phyloP scores from a whole-genome alignment of 1,140 invertebrate genomes.

The Magallana ariakensis region DNA sequence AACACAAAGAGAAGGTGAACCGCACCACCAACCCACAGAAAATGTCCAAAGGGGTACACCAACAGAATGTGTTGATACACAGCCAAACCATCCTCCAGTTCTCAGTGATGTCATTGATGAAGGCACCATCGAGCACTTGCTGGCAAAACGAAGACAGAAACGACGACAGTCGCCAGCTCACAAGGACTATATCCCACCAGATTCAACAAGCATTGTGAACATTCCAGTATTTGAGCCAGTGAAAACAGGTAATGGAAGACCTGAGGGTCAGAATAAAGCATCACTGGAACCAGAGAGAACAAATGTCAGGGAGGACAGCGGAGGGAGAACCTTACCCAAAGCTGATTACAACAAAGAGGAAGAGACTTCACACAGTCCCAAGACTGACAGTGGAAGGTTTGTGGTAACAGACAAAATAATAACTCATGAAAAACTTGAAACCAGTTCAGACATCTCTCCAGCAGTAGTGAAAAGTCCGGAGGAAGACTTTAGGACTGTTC shows the following conservation, averaged over 20 bases:
- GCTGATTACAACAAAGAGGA: not conserved
- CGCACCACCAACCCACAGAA: not conserved
- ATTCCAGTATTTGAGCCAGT: not conserved
- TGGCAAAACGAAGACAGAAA: conserved; percentile 1
- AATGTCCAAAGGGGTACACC: not conserved
- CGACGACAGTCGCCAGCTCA: not conserved
- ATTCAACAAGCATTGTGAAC: not conserved
- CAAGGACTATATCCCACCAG: conserved; percentile 2
- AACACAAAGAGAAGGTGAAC: not conserved
- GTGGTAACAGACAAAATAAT: not conserved
- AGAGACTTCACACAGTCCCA: not conserved
- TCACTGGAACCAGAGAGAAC: not conserved
- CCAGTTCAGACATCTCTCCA: not conserved
- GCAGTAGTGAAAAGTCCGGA: not conserved
- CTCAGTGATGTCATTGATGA: conserved; percentile 24
- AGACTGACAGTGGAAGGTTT: not conserved
- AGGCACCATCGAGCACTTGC: not conserved
- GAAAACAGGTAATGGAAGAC: not conserved
- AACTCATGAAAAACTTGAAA: not conserved
- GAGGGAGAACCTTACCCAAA: not conserved
- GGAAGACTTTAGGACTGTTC: conserved; percentile 11
- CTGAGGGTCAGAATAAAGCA: not conserved
- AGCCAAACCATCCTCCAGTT: not conserved
- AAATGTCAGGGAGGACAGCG: not conserved
- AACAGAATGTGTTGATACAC: not conserved